Evolutionary conservation across 1,140 invertebrate genomes (phyloP).

Genomic region (Gyrodactylus salaris): DNA sequence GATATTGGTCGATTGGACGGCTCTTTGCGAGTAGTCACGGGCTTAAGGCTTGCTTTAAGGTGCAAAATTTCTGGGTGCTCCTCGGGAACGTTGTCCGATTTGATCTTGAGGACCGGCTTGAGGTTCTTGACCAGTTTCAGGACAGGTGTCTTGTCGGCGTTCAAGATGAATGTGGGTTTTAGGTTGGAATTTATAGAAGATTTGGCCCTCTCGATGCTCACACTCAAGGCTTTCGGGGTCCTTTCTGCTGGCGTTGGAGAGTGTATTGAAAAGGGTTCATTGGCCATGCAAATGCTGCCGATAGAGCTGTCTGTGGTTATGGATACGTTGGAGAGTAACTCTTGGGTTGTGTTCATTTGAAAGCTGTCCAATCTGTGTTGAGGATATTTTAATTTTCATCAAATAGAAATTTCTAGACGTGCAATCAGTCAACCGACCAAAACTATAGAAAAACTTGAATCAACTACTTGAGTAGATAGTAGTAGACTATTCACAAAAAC

Average conservation of each 20-base stretch:
- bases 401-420: too few species aligned
- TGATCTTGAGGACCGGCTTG: not conserved
- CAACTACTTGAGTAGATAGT: too few species aligned
- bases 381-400: too few species aligned
- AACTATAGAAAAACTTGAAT: too few species aligned
- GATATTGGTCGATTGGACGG: not conserved
- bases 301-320: not conserved
- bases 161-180: too few species aligned
- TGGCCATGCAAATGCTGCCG: not conserved
- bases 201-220: not conserved
- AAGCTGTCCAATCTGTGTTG: too few species aligned
- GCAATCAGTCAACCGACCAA: too few species aligned
- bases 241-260: not conserved
- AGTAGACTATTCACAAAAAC: too few species aligned
- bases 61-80: not conserved
- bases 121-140: not conserved
- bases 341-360: not conserved
- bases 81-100: not conserved
- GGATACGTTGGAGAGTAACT: not conserved
- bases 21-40: not conserved
- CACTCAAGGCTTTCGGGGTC: not conserved
- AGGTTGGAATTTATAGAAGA: too few species aligned
- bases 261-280: not conserved
- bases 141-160: not conserved
- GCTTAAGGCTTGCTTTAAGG: not conserved